Base-by-base conservation (phyloP, 1,140 invertebrate genomes). In the Andricus grossulariae region DNA sequence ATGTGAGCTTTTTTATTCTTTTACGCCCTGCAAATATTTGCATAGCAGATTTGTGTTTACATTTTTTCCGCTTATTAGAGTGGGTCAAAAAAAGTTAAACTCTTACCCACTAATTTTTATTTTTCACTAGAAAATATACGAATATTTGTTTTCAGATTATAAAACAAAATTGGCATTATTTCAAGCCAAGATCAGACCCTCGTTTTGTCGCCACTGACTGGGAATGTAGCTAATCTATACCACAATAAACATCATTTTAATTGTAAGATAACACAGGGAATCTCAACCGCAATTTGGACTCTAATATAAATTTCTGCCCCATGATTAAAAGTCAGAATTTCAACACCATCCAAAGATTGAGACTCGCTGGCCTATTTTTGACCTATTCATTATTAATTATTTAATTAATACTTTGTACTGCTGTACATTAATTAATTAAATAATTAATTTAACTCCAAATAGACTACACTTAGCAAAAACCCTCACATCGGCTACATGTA, bases 401-500 rank as follows among this genome's bases (percentile, higher is more conserved):
- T 66, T 39, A 66, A 66, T 66, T 39, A 66, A 66, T 66, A 45
- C n/a, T 13, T 66, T 66, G 10, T 7, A 45, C 15, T 32, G 15
- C 45, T 25, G n/a, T 1, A n/a, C 13, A 45, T 66, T 66, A 39
- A 66, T 66, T 66, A 66, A 66, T 66, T 32, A 66, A 73, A 77
- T 72, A 73, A 70, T 74, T 51, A 54, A 74, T 76, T 39, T 45
- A 66, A 55, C 75, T 66, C 25, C 25, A 45, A 16, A n/a, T n/a
- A 39, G 25, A 39, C 82, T 84, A 82, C 54, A 76, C 54, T 80
- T 82, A 80, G 80, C 79, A 81, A 82, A 83, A 82, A 82, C 71
- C 74, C 75, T 81, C 54, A 51, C 80, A 80, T 83, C 74, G 71
- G 76, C 84, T 82, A 83, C 74, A 80, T 80, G 82, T 87, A 87